Evolutionary conservation across 2,113 vertebrate species (phyloP).

Genomic region (Pluvialis apricaria): DNA sequence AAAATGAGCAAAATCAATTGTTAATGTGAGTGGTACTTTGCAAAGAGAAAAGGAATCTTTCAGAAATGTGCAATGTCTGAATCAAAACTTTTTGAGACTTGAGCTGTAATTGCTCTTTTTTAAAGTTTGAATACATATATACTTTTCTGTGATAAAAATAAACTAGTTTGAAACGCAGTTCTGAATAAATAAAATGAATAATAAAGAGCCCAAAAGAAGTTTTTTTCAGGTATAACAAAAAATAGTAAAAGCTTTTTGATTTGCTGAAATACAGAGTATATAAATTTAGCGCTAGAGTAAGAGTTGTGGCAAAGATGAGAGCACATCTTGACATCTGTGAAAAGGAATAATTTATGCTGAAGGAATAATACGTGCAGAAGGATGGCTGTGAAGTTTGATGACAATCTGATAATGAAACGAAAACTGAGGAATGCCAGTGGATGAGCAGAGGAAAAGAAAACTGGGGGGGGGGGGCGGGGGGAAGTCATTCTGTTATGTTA

Average conservation of each 20-base stretch:
- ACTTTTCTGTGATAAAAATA: not conserved
- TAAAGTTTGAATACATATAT: not conserved
- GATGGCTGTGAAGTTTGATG: not conserved
- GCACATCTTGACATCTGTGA: not conserved
- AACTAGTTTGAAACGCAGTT: not conserved
- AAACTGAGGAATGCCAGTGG: not conserved
- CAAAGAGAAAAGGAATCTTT: not conserved
- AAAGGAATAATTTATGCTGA: not conserved
- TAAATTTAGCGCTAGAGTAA: not conserved
- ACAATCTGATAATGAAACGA: not conserved
- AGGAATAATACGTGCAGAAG: not conserved
- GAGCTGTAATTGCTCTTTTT: not conserved
- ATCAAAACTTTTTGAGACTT: not conserved
- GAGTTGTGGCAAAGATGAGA: not conserved
- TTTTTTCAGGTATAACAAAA: not conserved
- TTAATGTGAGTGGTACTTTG: not conserved
- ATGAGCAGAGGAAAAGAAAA: not conserved
- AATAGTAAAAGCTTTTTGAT: not conserved
- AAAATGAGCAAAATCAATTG: not conserved
- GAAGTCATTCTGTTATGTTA: not conserved
- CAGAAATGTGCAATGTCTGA: not conserved
- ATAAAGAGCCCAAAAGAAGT: not conserved
- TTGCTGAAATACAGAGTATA: not conserved
- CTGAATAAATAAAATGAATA: slow-evolving; percentile 9
- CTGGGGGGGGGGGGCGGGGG: rapidly evolving